phyloP scores from a whole-genome alignment of 2,113 vertebrate genomes.

The Phoxinus phoxinus region DNA sequence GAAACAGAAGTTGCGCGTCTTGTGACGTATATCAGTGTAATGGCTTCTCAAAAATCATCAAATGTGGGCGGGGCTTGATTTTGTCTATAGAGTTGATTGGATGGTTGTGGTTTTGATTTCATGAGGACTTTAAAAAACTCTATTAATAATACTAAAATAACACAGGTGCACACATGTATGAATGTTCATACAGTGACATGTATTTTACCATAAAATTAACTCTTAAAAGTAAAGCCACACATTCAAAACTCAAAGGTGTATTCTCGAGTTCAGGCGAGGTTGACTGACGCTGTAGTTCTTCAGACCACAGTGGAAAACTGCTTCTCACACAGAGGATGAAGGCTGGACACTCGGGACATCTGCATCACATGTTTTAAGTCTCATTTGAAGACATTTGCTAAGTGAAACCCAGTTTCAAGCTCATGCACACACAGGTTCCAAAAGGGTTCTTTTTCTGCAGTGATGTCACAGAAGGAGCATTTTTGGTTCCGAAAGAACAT shows the following conservation, averaged over 20 bases:
- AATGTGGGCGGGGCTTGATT: no score
- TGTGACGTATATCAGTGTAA: no score
- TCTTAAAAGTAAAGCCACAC: background rate
- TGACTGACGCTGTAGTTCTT: background rate
- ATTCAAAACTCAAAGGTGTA: background rate
- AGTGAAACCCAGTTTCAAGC: background rate
- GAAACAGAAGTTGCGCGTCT: no score
- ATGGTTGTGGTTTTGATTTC: no score
- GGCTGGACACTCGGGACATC: background rate
- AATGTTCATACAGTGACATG: background rate
- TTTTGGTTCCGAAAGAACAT: no score
- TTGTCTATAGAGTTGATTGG: no score
- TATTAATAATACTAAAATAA: no score
- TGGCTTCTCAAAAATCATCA: no score
- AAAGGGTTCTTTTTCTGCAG: no score
- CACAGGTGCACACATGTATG: background rate
- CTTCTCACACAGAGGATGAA: background rate
- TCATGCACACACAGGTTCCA: no score
- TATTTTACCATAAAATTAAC: background rate
- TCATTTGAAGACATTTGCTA: background rate
- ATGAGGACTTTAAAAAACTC: no score
- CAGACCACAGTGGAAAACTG: constrained; percentile 33
- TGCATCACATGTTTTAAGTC: background rate
- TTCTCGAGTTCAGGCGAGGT: background rate
- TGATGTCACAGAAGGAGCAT: no score